phyloP scores from a whole-genome alignment of 2,888 invertebrate species.

The Parelbella ahira region DNA sequence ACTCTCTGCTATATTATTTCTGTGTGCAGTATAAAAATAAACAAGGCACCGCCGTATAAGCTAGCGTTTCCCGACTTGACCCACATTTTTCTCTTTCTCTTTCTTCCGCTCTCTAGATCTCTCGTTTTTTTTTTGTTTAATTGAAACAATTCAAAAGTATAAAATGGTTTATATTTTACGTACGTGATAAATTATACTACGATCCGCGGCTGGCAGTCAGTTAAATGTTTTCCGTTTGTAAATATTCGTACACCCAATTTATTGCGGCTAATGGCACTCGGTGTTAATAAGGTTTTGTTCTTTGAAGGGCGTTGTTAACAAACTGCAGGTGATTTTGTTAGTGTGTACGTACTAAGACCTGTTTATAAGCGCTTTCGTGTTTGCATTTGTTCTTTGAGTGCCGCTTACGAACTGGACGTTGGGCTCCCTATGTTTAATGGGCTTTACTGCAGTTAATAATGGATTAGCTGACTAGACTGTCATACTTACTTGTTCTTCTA shows the following conservation, averaged over 20 bases:
- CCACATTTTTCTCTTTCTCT: constrained; percentile 38
- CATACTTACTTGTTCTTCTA: too few relatives aligned
- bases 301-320: constrained; percentile 5
- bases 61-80: constrained; percentile 39
- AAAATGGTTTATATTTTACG: constrained; percentile 43
- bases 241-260: not conserved
- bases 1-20: constrained; percentile 8
- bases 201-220: too few relatives aligned
- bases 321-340: too few relatives aligned
- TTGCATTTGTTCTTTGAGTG: too few relatives aligned
- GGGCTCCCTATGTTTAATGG: too few relatives aligned
- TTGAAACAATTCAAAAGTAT: constrained; percentile 36
- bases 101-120: too few relatives aligned
- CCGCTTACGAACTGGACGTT: too few relatives aligned
- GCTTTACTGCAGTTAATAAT: too few relatives aligned
- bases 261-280: not conserved
- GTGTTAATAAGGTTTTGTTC: constrained; percentile 11
- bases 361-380: too few relatives aligned
- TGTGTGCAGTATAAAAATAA: constrained; percentile 6
- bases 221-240: constrained; percentile 30
- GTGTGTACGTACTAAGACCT: too few relatives aligned
- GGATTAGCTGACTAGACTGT: too few relatives aligned
- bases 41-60: constrained; percentile 17
- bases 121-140: too few relatives aligned
- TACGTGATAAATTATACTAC: constrained; percentile 43